Percentiles rank a stretch among this genome's conserved stretches.
Conservation (phyloP, 2,888 invertebrate species). For the Leptinotarsa juncta region DNA sequence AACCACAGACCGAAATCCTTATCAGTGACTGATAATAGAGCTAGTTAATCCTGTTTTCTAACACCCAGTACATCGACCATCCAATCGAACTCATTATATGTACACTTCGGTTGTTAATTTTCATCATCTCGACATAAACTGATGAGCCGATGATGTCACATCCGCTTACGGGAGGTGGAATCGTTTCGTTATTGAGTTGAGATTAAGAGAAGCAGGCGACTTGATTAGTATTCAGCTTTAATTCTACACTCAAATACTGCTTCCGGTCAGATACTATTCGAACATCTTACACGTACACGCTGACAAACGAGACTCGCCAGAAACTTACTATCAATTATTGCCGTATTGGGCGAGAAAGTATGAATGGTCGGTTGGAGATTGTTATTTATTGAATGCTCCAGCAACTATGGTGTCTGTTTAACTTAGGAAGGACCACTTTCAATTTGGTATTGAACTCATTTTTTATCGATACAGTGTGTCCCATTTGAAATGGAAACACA, state of each 20-base stretch:
- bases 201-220: slow-evolving; percentile 41
- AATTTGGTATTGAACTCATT: no score
- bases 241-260: slow-evolving; percentile 48
- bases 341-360: slow-evolving; percentile 16
- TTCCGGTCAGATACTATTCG: slow-evolving; percentile 44
- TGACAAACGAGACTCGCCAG: slow-evolving; percentile 27
- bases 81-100: background rate
- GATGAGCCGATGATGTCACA: slow-evolving; percentile 52
- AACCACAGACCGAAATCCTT: background rate
- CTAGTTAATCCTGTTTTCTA: background rate
- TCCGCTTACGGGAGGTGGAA: slow-evolving; percentile 49
- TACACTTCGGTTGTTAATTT: slow-evolving; percentile 18
- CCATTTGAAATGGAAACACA: no score
- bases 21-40: background rate
- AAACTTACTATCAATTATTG: slow-evolving; percentile 13
- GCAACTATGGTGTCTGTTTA: background rate
- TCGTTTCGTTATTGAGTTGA: slow-evolving; percentile 45
- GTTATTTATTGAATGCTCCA: background rate
- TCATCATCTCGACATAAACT: slow-evolving; percentile 22
- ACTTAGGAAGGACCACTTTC: background rate
- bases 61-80: slow-evolving; percentile 6
- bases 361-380: slow-evolving; percentile 13
- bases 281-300: slow-evolving; percentile 3
- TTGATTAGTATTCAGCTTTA: slow-evolving; percentile 49
- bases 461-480: no score